Evolutionary conservation across 1,140 invertebrate species (phyloP), one percentile per base, ranked within the genome.

Genomic region (Apis laboriosa): DNA sequence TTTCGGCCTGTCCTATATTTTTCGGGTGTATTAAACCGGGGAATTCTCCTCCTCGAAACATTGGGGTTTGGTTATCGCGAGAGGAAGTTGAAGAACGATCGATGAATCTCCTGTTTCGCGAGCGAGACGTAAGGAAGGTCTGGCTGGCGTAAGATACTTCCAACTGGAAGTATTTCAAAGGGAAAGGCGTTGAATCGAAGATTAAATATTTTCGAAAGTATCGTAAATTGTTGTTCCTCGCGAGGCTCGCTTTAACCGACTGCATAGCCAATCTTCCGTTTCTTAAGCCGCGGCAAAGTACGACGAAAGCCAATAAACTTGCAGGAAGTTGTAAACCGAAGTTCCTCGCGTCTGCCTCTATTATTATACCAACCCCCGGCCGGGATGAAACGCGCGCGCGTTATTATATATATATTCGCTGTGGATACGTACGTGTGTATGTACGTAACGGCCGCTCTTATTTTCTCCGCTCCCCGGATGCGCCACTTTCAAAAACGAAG

Each of bases 271-370:
- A 63, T 12, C 78, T 60, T 43, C 61, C 28, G 56, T 66, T 80
- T 80, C 78, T 80, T 75, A 61, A 66, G 78, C 71, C 55, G 58
- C 73, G 43, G 55, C 55, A 61, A 77, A 61, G 56, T 77, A 77
- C 74, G 63, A 77, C 17, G 80, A 58, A 77, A 82, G 68, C 80
- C 80, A 77, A 82, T 82, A 82, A 82, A 82, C 80, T 77, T 68
- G 34, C 64, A 68, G 80, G 73, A 82, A 82, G 80, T 82, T 77
- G 80, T 77, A 77, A 77, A 74, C 55, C 80, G 28, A 82, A 82
- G 80, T 82, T 82, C 78, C 71, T 73, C 64, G 73, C 80, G 73
- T 82, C 80, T 77, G 73, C 72, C 43, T 82, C 73, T 77, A 82
- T 76, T 82, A 76, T 77, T 77, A 34, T 68, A 82, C 49, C 56